Percentiles rank a stretch among this genome's conserved stretches.
These are phyloP conservation scores for Holotrichia oblita DNA, from an alignment of 1,140 invertebrate genomes.

Conservation along the genomic window DNA sequence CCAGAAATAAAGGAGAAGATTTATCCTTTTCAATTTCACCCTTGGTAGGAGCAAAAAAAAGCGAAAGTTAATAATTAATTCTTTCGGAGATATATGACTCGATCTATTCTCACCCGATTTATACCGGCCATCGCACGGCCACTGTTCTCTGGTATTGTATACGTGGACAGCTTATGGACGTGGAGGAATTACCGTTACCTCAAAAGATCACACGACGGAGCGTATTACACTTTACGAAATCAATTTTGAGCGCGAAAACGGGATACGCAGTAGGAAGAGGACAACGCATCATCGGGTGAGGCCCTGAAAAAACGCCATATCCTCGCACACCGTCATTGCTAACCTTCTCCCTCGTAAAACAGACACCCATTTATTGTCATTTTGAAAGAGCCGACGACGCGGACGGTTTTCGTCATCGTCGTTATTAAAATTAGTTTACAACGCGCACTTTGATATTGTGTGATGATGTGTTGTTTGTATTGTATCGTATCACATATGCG, in stretches of 20 bases:
- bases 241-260: background rate
- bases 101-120: background rate
- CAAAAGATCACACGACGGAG: background rate
- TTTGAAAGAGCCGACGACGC: background rate
- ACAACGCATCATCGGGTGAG: background rate
- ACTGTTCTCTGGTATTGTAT: background rate
- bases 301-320: background rate
- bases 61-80: background rate
- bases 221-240: background rate
- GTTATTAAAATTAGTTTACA: constrained; percentile 21
- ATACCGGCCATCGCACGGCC: background rate
- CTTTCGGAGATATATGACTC: background rate
- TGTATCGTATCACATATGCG: background rate
- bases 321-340: background rate
- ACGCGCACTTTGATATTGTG: background rate
- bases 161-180: background rate
- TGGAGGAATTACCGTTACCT: background rate
- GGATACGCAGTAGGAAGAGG: background rate
- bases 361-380: background rate
- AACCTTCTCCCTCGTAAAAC: background rate
- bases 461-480: background rate
- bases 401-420: constrained; percentile 10
- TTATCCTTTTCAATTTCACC: background rate
- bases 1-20: background rate
- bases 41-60: background rate